These are phyloP conservation scores for Sus scrofa DNA, from an alignment of 2,113 vertebrate genomes.

Conservation along the genomic window T2T-Sscrofa CM000815.6:55954001-55954500, in stretches of 20 bases:
- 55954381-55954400: background rate
- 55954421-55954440: background rate
- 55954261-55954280: background rate
- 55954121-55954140: background rate
- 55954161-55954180: background rate
- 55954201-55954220: background rate
- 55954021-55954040: background rate
- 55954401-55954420: background rate
- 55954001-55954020: background rate
- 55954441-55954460: background rate
- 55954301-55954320: background rate
- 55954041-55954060: background rate
- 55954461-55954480: background rate
- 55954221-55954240: background rate
- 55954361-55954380: background rate
- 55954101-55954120: background rate
- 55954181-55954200: background rate
- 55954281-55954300: background rate
- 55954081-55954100: background rate
- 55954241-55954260: background rate
- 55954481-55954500: accelerated
- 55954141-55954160: background rate
- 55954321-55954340: background rate
- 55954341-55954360: background rate
- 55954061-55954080: background rate